A percentile compares a stretch with the other conserved stretches of the same genome.
Conservation (phyloP, 1,140 invertebrate genomes). For the Bathynomus jamesi region DNA sequence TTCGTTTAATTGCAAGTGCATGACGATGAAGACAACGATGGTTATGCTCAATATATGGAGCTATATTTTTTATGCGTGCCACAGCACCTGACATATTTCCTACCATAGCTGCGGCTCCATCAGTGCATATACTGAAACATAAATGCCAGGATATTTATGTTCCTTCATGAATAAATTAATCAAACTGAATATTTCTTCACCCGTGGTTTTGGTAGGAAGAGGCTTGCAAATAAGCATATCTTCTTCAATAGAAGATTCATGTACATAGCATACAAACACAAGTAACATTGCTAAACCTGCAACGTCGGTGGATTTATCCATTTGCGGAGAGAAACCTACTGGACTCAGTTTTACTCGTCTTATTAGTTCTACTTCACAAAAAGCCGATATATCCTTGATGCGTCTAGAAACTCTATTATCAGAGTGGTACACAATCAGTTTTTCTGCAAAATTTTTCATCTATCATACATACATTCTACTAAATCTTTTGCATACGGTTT, state of each 20-base stretch:
- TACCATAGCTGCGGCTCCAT: conserved; percentile 39
- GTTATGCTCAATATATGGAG: conserved; percentile 26
- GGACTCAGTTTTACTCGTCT: conserved; percentile 29
- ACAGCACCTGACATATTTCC: conserved; percentile 34
- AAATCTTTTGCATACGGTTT: conserved; percentile 8
- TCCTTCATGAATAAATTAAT: conserved; percentile 14
- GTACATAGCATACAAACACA: conserved; percentile 37
- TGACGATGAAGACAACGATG: conserved; percentile 39
- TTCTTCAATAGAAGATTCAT: conserved; percentile 26
- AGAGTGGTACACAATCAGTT: conserved; percentile 8
- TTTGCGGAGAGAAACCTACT: conserved; percentile 31
- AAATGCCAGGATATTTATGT: conserved; percentile 22
- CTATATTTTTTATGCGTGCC: conserved; percentile 31
- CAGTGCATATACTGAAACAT: conserved; percentile 39
- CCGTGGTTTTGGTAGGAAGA: conserved; percentile 21
- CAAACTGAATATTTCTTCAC: conserved; percentile 28
- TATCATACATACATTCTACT: not conserved
- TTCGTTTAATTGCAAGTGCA: conserved; percentile 31
- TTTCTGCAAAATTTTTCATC: not conserved
- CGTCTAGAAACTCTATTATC: conserved; percentile 27
- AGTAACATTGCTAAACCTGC: conserved; percentile 29
- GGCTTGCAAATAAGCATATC: conserved; percentile 33
- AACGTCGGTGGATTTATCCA: conserved; percentile 38
- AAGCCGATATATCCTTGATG: conserved; percentile 32
- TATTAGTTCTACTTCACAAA: conserved; percentile 33